Evolutionary conservation across 2,113 vertebrate genomes (phyloP), one percentile per base, ranked within the genome.

Genomic region (Chloropsis hardwickii): DNA sequence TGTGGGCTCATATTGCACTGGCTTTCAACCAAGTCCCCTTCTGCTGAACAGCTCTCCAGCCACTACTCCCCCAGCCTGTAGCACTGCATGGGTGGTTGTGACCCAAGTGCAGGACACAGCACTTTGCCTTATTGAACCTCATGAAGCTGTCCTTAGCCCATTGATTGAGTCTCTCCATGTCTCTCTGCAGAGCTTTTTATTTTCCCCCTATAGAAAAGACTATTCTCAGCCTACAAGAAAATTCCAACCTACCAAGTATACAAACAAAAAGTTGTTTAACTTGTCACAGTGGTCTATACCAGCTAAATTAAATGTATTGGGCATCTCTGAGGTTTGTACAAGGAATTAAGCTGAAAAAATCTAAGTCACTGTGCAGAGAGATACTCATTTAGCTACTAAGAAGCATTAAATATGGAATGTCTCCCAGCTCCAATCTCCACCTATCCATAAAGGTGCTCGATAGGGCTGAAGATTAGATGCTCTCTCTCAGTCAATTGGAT

Each of bases 151-250:
- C 29, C 35, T 35, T 47, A 54, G 24, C 29, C 8, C 28, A n/a
- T 5, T 24, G 37, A 77, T 6, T 29, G 24, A 50, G 14, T 23
- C n/a, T 78, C 19, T n/a, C 9, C 24, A 54, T 6, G 29, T 40
- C 24, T 25, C 56, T 35, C 15, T 17, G n/a, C 16, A 61, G 16
- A 39, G 14, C 2, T 17, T 29, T 19, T 9, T 14, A 13, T 15
- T 14, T 1, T 1, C 1, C 2, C 4, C 6, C 21, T 1, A 5
- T 5, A 45, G 37, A 20, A 67, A 83, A 56, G 10, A 37, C 22
- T 61, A 28, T 64, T 80, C 20, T 47, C 18, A 37, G 27, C 5
- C 24, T 57, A 67, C 39, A 12, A 74, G 18, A 71, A 73, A 87
- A 74, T 67, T 71, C 17, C 39, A 44, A 44, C 64, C 20, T 78